Evolutionary conservation across 2,888 invertebrate species (phyloP).

Genomic region (Nymphalis urticae): DNA sequence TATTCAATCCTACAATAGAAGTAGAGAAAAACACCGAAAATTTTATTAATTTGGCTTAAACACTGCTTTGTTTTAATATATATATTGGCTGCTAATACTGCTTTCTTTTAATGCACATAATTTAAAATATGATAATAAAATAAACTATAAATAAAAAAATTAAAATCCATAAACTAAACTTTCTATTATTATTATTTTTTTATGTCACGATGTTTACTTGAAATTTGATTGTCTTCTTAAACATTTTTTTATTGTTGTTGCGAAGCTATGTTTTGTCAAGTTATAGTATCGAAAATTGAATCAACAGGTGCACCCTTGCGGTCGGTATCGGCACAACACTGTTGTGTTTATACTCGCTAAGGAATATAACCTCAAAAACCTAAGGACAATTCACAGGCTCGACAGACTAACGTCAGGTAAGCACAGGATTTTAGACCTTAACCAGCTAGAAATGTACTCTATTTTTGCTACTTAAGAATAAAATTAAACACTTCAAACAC

Average conservation of each 20-base stretch:
- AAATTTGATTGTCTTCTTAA: not conserved
- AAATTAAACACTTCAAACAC: too few species aligned
- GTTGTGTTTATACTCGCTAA: slow-evolving; percentile 97
- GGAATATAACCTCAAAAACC: slow-evolving; percentile 95
- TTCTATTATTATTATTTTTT: not conserved
- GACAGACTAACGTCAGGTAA: slow-evolving; percentile 97
- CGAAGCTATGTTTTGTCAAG: not conserved
- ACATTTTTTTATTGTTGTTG: not conserved
- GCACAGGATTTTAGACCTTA: slow-evolving; percentile 17
- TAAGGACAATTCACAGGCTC: slow-evolving; percentile 96
- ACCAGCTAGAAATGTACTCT: not conserved
- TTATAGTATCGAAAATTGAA: slow-evolving; percentile 30
- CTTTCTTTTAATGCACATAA: slow-evolving; percentile 28
- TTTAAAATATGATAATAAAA: slow-evolving; percentile 19
- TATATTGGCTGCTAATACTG: slow-evolving; percentile 29
- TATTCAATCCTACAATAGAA: slow-evolving; percentile 6
- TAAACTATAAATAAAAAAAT: slow-evolving; percentile 23
- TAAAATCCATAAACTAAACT: not conserved
- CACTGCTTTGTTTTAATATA: slow-evolving; percentile 26
- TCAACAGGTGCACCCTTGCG: slow-evolving; percentile 96
- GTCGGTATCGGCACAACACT: slow-evolving; percentile 98
- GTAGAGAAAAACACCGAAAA: not conserved
- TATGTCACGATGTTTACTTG: slow-evolving; percentile 2
- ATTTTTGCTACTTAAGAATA: not conserved
- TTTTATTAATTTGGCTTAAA: slow-evolving; percentile 22